phyloP scores from a whole-genome alignment of 1,140 invertebrate species.

The Saccostrea glomerata region DNA sequence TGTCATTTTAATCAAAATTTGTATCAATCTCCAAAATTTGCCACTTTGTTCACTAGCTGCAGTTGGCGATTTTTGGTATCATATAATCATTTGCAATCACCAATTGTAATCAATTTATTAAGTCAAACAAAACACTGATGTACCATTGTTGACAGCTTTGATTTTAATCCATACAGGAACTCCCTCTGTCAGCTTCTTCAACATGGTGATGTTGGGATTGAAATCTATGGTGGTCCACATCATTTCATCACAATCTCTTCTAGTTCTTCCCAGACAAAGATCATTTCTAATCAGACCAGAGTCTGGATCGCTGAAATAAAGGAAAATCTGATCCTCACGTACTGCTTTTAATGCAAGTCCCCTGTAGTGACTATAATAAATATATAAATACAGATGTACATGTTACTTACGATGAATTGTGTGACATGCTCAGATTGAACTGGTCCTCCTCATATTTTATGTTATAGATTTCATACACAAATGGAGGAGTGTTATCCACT shows the following conservation, averaged over 20 bases:
- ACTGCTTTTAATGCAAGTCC: neutral
- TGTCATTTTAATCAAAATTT: neutral
- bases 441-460: slow-evolving; percentile 65
- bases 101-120: neutral
- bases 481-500: slow-evolving; percentile 64
- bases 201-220: slow-evolving; percentile 35
- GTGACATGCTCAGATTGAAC: slow-evolving; percentile 52
- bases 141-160: slow-evolving; percentile 66
- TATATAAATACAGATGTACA: neutral
- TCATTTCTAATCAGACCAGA: slow-evolving; percentile 62
- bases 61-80: neutral
- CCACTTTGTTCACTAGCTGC: neutral
- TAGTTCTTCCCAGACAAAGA: slow-evolving; percentile 63
- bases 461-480: slow-evolving; percentile 63
- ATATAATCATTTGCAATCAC: neutral
- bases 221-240: slow-evolving; percentile 52
- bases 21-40: neutral
- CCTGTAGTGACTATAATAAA: too few relatives aligned
- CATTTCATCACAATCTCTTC: slow-evolving; percentile 60
- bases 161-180: slow-evolving; percentile 67
- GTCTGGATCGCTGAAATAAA: slow-evolving; percentile 65
- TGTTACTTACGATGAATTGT: slow-evolving; percentile 63
- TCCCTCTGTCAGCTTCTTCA: slow-evolving; percentile 59
- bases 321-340: neutral
- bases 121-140: neutral